Conservation (phyloP, 1,140 invertebrate species). For the Drosophila nikananu region DNA sequence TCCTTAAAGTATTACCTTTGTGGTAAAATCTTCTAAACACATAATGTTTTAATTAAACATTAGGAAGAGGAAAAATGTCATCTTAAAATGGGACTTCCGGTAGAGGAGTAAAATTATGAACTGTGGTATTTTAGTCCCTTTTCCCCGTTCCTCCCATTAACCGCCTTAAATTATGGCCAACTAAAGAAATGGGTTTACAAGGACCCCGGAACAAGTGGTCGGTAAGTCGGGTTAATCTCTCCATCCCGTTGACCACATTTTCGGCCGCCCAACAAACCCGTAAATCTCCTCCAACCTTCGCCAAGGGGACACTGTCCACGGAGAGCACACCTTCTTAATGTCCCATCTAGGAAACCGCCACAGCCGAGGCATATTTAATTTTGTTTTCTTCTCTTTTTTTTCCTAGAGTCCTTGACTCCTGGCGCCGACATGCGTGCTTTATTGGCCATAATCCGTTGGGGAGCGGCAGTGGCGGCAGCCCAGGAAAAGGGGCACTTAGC, state of each 20-base stretch:
- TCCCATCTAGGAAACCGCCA: slow-evolving; percentile 4
- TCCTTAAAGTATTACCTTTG: not conserved
- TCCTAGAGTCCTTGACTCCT: slow-evolving; percentile 5
- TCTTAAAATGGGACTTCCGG: not conserved
- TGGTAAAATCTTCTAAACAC: not conserved
- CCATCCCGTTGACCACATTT: slow-evolving; percentile 42
- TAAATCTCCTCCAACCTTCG: slow-evolving; percentile 33
- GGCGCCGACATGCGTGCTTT: slow-evolving; percentile 57
- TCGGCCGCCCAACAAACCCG: slow-evolving; percentile 5
- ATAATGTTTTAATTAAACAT: slow-evolving; percentile 1
- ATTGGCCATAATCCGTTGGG: slow-evolving; percentile 65
- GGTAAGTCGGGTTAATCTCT: slow-evolving; percentile 54
- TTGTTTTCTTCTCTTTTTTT: slow-evolving; percentile 21
- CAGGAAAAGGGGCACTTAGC: slow-evolving; percentile 62
- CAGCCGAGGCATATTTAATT: slow-evolving; percentile 61
- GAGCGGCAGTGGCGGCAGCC: slow-evolving; percentile 4
- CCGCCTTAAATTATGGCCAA: slow-evolving; percentile 20
- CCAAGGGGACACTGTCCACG: slow-evolving; percentile 26
- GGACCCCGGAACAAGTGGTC: slow-evolving; percentile 43
- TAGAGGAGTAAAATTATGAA: not conserved
- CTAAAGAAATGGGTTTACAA: slow-evolving; percentile 29
- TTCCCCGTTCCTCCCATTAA: slow-evolving; percentile 5
- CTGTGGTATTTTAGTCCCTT: not conserved
- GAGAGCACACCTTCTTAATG: slow-evolving; percentile 36
- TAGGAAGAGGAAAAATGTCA: not conserved